phyloP scores from a whole-genome alignment of 2,113 vertebrate species.

The Tilapia sparmanii region DNA sequence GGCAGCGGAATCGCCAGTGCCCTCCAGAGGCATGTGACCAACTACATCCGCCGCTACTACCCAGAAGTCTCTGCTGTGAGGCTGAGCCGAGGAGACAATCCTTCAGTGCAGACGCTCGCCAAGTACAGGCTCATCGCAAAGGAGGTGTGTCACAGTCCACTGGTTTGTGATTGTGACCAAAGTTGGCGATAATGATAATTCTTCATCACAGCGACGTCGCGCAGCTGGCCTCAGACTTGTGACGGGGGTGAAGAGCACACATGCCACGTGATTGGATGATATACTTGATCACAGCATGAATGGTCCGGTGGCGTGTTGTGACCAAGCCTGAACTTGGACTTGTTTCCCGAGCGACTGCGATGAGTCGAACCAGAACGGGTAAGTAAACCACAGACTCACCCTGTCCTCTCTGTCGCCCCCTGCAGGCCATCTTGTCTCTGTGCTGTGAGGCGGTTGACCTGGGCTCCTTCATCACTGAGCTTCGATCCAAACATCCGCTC shows the following conservation, averaged over 20 bases:
- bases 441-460: neutral
- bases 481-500: neutral
- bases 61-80: neutral
- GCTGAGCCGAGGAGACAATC: neutral
- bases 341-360: neutral
- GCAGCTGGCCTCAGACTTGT: fast-evolving
- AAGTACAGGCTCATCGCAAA: neutral
- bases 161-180: neutral
- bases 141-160: neutral
- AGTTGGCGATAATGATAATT: fast-evolving
- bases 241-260: neutral
- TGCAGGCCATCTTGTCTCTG: neutral
- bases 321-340: neutral
- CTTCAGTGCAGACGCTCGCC: neutral
- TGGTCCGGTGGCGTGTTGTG: neutral
- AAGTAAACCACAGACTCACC: neutral
- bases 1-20: neutral
- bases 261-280: neutral
- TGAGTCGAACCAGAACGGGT: neutral
- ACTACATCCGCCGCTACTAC: neutral
- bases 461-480: neutral
- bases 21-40: neutral
- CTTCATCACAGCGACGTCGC: neutral
- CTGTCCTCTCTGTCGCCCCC: neutral
- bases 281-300: neutral